These are phyloP conservation scores for Rallus limicola DNA, from an alignment of 2,113 vertebrate genomes.

Conservation along the genomic window DNA sequence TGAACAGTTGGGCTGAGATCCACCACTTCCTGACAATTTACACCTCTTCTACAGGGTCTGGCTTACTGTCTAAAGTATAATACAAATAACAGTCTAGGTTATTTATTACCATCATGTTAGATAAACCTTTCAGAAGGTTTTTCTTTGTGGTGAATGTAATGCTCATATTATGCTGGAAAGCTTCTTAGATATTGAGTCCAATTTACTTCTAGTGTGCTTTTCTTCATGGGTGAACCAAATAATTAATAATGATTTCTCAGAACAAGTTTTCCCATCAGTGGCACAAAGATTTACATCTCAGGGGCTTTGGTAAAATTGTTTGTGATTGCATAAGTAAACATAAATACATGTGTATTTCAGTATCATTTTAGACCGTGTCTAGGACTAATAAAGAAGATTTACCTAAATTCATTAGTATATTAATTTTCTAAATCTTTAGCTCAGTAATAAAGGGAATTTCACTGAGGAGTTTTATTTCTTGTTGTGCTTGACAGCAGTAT, in stretches of 20 bases:
- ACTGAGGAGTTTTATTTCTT: background rate
- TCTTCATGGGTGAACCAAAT: conserved; percentile 7
- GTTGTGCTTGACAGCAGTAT: background rate
- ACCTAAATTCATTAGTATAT: background rate
- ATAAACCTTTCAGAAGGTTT: background rate
- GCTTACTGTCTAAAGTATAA: background rate
- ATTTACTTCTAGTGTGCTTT: background rate
- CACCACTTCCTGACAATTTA: background rate
- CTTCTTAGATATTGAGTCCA: background rate
- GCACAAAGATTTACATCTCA: background rate
- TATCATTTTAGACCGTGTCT: background rate
- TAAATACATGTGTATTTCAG: background rate
- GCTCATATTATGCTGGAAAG: background rate
- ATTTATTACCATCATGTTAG: background rate
- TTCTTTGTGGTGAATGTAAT: background rate
- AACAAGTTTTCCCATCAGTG: background rate
- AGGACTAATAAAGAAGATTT: background rate
- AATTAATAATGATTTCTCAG: conserved; percentile 16
- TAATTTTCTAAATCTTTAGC: background rate
- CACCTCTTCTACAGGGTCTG: background rate
- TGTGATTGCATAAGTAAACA: background rate
- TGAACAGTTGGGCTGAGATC: background rate
- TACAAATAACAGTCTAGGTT: background rate
- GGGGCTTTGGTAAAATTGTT: background rate
- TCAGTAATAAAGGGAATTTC: background rate